Base-by-base conservation (phyloP, 2,113 vertebrate genomes). In the Chloroceryle aenea region DNA sequence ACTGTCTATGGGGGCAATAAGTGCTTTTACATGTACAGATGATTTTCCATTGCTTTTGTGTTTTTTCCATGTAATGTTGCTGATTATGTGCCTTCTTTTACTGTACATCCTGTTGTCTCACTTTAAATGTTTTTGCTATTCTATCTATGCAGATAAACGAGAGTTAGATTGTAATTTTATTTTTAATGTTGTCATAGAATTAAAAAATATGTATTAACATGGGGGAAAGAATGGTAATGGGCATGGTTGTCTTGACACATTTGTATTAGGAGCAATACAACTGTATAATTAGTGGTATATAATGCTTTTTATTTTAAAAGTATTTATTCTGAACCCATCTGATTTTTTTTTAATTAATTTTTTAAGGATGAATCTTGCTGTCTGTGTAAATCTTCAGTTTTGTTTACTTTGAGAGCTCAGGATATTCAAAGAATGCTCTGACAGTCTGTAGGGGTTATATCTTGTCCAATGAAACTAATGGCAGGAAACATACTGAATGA, bases 31-130 rank as follows among this genome's bases (percentile, higher is more conserved):
- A 55, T 74, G 52, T 74, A 52, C 74, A 69, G 17, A 89, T 91
- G 22, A 34, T 42, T 83, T 87, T 52, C 72, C 20, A 67, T 63
- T 67, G 10, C 59, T 53, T 62, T 76, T 86, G 85, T 80, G 59
- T 26, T 47, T 62, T 85, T 76, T 63, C 47, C 59, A 34, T 89
- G 89, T 89, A 67, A 50, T 78, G 76, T 93, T 38, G 45, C 52
- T 89, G 68, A 72, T 89, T 85, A 84, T 74, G 34, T 89, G 58
- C 34, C 34, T 30, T 61, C 56, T 91, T 96, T 85, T 94, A 56
- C 90, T 96, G 81, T 96, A 42, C 42, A 89, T 90, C 86, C 73
- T 76, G 85, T 92, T 97, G 89, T 96, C 91, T 96, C 82, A 89
- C 87, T 96, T 96, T 92, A 84, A 78, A 55, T 85, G 72, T 75